A percentile compares a stretch with the other conserved stretches of the same genome.
Conservation (phyloP, 2,113 vertebrate species). For the Sturnus vulgaris region DNA sequence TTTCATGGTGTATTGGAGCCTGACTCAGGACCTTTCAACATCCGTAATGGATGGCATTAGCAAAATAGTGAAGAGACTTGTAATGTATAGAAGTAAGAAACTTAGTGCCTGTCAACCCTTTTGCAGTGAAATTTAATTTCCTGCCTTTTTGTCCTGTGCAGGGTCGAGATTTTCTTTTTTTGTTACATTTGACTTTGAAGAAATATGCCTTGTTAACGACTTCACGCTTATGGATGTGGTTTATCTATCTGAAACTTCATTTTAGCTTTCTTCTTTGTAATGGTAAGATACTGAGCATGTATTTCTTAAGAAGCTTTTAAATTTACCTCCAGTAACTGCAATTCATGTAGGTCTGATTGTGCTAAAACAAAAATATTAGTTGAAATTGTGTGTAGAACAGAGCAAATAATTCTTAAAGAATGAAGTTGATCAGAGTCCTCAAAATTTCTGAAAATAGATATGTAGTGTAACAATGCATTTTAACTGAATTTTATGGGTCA, state of each 20-base stretch:
- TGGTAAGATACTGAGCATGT: neutral
- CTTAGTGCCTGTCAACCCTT: neutral
- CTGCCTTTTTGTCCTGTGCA: neutral
- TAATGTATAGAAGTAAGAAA: neutral
- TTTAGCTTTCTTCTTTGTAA: neutral
- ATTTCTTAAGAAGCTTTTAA: neutral
- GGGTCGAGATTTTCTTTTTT: neutral
- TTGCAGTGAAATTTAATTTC: neutral
- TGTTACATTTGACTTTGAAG: neutral
- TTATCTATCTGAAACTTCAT: neutral
- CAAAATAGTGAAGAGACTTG: neutral
- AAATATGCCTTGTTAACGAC: neutral
- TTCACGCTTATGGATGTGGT: neutral
- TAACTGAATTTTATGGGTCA: neutral
- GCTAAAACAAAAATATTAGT: neutral
- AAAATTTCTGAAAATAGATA: neutral
- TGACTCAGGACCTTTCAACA: neutral
- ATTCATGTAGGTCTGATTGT: neutral
- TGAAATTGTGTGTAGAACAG: neutral
- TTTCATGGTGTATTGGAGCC: neutral
- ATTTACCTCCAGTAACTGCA: neutral
- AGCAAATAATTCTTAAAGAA: neutral
- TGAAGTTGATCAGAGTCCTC: neutral
- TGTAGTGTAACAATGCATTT: neutral
- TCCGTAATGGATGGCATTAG: neutral